Conservation (phyloP, 2,888 invertebrate genomes). For the Vanessa cardui region DNA sequence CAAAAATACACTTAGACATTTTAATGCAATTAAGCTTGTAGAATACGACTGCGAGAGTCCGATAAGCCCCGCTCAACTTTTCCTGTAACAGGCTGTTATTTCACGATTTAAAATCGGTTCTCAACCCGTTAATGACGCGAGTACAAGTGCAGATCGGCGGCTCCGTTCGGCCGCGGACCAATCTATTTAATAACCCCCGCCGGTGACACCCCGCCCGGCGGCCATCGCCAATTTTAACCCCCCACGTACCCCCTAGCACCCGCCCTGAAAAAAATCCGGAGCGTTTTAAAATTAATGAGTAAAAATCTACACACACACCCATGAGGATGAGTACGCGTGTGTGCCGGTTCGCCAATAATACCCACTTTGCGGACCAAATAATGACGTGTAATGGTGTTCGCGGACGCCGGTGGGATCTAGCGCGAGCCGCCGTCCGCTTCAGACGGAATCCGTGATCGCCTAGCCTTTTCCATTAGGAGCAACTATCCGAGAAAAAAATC, state of each 20-base stretch:
- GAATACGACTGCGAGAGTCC: conserved; percentile 66
- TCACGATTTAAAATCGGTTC: conserved; percentile 82
- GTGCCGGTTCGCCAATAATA: conserved; percentile 71
- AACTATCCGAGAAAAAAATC: conserved; percentile 77
- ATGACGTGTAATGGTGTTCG: conserved; percentile 50
- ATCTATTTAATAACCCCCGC: conserved; percentile 84
- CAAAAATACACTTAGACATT: conserved; percentile 53
- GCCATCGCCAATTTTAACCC: conserved; percentile 81
- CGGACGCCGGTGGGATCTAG: conserved; percentile 45
- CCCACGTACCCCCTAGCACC: conserved; percentile 75
- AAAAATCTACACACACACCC: conserved; percentile 82
- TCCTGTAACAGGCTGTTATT: conserved; percentile 82
- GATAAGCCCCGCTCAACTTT: conserved; percentile 81
- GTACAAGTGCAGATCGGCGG: conserved; percentile 83
- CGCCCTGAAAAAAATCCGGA: conserved; percentile 83
- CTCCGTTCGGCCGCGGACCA: conserved; percentile 84
- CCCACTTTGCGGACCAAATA: conserved; percentile 57
- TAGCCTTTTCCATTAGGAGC: conserved; percentile 67
- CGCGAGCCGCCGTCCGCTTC: conserved; percentile 42
- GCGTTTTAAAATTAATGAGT: conserved; percentile 85
- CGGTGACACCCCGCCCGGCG: conserved; percentile 82
- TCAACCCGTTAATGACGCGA: conserved; percentile 83
- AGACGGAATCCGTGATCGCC: conserved; percentile 58
- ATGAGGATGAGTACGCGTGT: conserved; percentile 71
- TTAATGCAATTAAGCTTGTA: conserved; percentile 77